These are phyloP conservation scores for Papilio aristodemus DNA, from an alignment of 1,140 invertebrate species.

Conservation along the genomic window DNA sequence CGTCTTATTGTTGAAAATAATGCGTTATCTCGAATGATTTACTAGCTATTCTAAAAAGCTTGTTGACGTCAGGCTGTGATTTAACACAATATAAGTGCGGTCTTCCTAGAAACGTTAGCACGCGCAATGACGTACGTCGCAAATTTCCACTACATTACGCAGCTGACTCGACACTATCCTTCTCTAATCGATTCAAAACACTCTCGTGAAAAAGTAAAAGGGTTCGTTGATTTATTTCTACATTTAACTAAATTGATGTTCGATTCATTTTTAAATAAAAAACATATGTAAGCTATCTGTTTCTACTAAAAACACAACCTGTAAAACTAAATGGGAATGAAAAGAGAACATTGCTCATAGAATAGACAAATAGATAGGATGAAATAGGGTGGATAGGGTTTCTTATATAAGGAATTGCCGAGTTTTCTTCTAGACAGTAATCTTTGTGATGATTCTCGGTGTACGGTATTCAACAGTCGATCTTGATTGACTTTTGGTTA, in stretches of 20 bases:
- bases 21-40: too few species aligned
- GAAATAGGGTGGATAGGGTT: too few species aligned
- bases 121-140: background rate
- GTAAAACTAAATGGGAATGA: background rate
- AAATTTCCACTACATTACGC: slow-evolving; percentile 3
- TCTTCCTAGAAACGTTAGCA: background rate
- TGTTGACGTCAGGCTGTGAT: background rate
- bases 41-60: background rate
- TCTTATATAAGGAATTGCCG: too few species aligned
- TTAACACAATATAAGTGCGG: background rate
- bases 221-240: background rate
- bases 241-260: background rate
- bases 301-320: background rate
- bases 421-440: too few species aligned
- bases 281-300: background rate
- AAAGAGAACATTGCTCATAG: too few species aligned
- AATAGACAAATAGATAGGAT: too few species aligned
- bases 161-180: background rate
- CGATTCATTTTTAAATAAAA: background rate
- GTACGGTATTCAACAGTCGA: too few species aligned
- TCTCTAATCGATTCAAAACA: background rate
- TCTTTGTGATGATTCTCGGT: too few species aligned
- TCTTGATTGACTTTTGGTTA: too few species aligned
- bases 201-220: background rate
- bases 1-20: too few species aligned